Evolutionary conservation across 2,113 vertebrate species (phyloP).

Genomic region (Odocoileus virginianus): DNA sequence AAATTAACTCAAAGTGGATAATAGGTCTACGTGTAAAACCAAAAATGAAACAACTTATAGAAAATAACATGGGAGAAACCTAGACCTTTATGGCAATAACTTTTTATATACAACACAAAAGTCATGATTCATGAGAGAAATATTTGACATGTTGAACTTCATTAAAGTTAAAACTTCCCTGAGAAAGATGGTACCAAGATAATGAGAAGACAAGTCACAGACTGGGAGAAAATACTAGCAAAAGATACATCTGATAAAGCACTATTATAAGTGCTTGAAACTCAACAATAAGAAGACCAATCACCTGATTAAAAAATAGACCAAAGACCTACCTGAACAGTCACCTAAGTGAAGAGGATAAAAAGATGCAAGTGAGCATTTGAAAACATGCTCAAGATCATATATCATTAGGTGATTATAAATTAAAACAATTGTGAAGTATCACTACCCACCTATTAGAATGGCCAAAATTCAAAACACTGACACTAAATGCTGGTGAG

Average conservation of each 20-base stretch:
- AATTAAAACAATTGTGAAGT: neutral
- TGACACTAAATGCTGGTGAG: neutral
- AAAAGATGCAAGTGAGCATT: neutral
- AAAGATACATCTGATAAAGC: neutral
- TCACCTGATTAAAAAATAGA: neutral
- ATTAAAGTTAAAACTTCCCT: neutral
- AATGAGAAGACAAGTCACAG: neutral
- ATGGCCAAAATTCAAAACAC: neutral
- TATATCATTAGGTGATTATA: neutral
- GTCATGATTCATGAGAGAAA: neutral
- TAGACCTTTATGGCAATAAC: neutral
- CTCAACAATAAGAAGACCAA: neutral
- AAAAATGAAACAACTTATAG: neutral
- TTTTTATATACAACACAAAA: neutral
- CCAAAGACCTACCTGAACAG: neutral
- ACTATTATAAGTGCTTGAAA: neutral
- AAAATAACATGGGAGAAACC: neutral
- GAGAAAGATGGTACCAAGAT: neutral
- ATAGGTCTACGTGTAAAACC: neutral
- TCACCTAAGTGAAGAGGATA: neutral
- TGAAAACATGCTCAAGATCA: neutral
- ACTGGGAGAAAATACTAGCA: neutral
- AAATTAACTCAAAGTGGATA: neutral
- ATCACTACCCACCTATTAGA: neutral
- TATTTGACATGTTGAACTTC: neutral